Evolutionary conservation across 1,140 invertebrate species (phyloP), one percentile per base, ranked within the genome.

Genomic region (Drosophila sucinea): DNA sequence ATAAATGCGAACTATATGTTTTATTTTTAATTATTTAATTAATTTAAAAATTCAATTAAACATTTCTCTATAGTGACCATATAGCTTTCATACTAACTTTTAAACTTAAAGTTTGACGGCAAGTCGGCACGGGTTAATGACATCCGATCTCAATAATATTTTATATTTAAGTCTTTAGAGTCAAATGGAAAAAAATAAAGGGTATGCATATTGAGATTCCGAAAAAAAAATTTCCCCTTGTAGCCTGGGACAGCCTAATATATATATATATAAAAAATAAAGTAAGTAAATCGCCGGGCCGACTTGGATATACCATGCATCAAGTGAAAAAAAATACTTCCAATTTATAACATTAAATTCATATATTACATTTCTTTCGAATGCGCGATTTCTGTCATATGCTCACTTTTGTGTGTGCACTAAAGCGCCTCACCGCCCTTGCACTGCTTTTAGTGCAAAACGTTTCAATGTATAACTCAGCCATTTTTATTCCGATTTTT

Each of bases 91-190:
- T 57, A 32, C 30, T 32, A 38, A 38, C 7, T 35, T 60, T 60
- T 60, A 33, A 25, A 35, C 10, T 60, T 35, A 35, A 60, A 23
- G 23, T 60, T 60, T 35, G 57, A 25, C 33, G n/a, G 6, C 57
- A 60, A 38, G n/a, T 54, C 25, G 33, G 17, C 30, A 60, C 17
- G 57, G 33, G 57, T 60, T 60, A 35, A 17, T 17, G 30, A 35
- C 17, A 38, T 40, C 33, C 17, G 23, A 60, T 60, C 57, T 23
- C 17, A 35, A 60, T 60, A 60, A 60, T 60, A 60, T 60, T 60
- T 60, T 35, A 35, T 60, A 35, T 60, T 5, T 60, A 38, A 25
- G 57, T 60, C n/a, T 10, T 35, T 44, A 32, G 27, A 40, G 41
- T 29, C 38, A 61, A 54, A 54, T 54, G 25, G 7, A 54, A 54